phyloP scores from a whole-genome alignment of 2,888 invertebrate species.

The Psylliodes chrysocephalus region DNA sequence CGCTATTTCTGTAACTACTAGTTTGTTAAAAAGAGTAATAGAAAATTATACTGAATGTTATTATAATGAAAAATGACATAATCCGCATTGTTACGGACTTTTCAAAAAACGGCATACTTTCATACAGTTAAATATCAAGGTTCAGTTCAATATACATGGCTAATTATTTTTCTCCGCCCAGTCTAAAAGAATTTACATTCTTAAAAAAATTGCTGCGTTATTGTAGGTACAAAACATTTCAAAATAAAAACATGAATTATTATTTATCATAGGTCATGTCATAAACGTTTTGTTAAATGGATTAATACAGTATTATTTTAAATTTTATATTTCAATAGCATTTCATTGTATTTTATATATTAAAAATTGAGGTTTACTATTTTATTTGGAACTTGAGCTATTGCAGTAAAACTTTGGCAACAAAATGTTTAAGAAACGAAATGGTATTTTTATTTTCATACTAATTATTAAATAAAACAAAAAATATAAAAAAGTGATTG shows the following conservation, averaged over 20 bases:
- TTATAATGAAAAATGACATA: slow-evolving; percentile 26
- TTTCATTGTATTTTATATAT: too few species aligned
- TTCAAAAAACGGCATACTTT: slow-evolving; percentile 23
- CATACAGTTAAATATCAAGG: slow-evolving; percentile 22
- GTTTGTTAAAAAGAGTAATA: slow-evolving; percentile 23
- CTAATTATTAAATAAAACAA: too few species aligned
- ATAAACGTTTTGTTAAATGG: too few species aligned
- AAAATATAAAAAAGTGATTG: too few species aligned
- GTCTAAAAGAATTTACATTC: slow-evolving; percentile 2
- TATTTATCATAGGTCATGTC: too few species aligned
- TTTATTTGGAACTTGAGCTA: too few species aligned
- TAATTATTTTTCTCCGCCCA: slow-evolving; percentile 19
- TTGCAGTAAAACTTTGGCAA: too few species aligned
- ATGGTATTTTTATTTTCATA: too few species aligned
- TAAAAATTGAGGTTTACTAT: too few species aligned
- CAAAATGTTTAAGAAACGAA: too few species aligned
- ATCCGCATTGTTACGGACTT: slow-evolving; percentile 24
- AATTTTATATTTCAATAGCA: too few species aligned
- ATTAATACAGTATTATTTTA: too few species aligned
- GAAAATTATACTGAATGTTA: slow-evolving; percentile 18
- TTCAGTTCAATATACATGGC: slow-evolving; percentile 21
- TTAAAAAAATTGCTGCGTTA: slow-evolving; percentile 5
- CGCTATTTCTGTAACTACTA: slow-evolving; percentile 16
- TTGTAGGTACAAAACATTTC: background rate
- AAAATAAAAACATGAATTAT: slow-evolving; percentile 6